These are phyloP conservation scores for Micromussa lordhowensis DNA, from an alignment of 92 coral and sea anemone species.

Conservation along the genomic window DNA sequence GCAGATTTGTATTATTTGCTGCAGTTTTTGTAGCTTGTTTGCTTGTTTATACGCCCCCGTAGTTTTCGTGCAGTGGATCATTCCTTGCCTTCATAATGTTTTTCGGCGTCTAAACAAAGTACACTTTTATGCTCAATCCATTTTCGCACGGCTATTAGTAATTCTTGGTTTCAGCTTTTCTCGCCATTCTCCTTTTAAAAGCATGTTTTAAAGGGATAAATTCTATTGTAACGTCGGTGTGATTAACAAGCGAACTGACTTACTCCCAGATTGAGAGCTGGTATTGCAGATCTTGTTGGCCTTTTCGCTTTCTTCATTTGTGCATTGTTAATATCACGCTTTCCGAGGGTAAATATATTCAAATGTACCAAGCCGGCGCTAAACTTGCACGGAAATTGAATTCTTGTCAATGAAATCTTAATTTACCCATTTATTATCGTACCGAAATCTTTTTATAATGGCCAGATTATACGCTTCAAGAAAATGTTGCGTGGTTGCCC, in stretches of 20 bases:
- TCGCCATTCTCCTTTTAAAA: conserved; percentile 6
- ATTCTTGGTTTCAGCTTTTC: conserved; percentile 19
- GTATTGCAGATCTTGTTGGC: background rate
- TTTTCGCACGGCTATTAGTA: conserved; percentile 55
- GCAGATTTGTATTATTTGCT: background rate
- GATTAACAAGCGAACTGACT: background rate
- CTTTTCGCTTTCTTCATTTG: conserved; percentile 6
- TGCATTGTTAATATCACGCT: conserved; percentile 7
- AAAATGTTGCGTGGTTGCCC: background rate
- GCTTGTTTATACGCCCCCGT: conserved; percentile 4
- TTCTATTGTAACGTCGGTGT: conserved; percentile 9
- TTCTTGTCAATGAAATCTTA: conserved; percentile 26
- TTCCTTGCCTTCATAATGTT: background rate
- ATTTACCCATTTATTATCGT: conserved; percentile 10
- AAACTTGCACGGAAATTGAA: conserved; percentile 26
- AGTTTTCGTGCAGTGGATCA: conserved; percentile 31
- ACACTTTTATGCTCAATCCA: background rate
- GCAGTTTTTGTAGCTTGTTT: background rate
- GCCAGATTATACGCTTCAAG: background rate
- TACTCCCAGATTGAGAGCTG: background rate
- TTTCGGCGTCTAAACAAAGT: conserved; percentile 37
- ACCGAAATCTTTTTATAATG: conserved; percentile 6
- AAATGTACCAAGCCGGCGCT: background rate
- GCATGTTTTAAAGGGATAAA: conserved; percentile 22
- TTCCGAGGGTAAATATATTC: conserved; percentile 18